Conservation (phyloP, 2,797 vertebrate species). For the Morus bassanus region DNA sequence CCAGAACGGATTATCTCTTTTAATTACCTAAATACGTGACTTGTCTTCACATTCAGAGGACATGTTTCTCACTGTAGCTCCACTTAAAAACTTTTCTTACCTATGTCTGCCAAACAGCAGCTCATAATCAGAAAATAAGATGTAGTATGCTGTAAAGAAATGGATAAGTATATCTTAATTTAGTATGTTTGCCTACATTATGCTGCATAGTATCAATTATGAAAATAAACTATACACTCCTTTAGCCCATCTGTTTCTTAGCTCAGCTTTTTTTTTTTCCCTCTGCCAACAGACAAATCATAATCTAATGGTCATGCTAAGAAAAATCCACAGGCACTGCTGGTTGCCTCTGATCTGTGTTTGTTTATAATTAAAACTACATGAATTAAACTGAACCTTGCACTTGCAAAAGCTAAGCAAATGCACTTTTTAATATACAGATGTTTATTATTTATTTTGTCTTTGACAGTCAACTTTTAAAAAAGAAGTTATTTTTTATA, state of each 20-base stretch:
- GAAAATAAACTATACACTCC: background rate
- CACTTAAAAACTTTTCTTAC: background rate
- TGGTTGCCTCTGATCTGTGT: background rate
- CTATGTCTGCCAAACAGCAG: background rate
- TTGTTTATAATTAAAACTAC: background rate
- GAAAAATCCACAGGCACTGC: background rate
- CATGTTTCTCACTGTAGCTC: background rate
- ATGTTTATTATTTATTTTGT: conserved; percentile 39
- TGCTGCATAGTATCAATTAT: background rate
- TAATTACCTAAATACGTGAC: background rate
- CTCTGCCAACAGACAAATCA: background rate
- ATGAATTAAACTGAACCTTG: background rate
- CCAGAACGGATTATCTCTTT: background rate
- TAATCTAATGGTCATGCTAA: background rate
- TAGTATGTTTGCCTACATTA: background rate
- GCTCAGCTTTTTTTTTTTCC: background rate
- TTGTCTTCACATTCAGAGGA: background rate
- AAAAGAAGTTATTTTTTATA: background rate
- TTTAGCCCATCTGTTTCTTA: background rate
- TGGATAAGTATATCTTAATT: background rate
- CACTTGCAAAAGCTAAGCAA: background rate
- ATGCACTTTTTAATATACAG: background rate
- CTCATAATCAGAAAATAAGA: background rate
- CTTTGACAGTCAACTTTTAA: background rate
- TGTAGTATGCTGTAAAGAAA: background rate